A percentile compares a stretch with the other conserved stretches of the same genome.
phyloP scores from a whole-genome alignment of 2,797 vertebrate genomes.

The Alosa sapidissima region DNA sequence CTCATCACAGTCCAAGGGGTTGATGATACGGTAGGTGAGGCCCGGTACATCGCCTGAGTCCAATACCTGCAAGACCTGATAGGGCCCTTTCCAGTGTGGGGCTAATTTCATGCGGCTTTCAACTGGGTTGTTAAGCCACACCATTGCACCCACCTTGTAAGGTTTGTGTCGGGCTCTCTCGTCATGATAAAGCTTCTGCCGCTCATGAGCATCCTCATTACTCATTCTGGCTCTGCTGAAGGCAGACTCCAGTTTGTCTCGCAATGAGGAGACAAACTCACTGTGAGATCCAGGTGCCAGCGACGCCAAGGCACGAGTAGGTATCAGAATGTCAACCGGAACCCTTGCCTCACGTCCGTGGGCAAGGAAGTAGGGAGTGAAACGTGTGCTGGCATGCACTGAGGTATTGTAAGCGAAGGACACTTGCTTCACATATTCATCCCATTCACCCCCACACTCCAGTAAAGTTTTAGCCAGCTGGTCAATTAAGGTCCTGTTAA shows the following conservation, averaged over 20 bases:
- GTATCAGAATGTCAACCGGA: not conserved
- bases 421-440: slow-evolving; percentile 20
- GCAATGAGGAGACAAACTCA: not conserved
- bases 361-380: slow-evolving; percentile 31
- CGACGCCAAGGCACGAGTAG: not conserved
- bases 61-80: slow-evolving; percentile 25
- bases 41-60: not conserved
- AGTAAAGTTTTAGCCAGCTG: slow-evolving; percentile 36
- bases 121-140: slow-evolving; percentile 17
- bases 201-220: not conserved
- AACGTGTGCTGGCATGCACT: slow-evolving; percentile 23
- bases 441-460: slow-evolving; percentile 30
- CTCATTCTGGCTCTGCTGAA: not conserved
- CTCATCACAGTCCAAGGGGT: slow-evolving; percentile 14
- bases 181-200: slow-evolving; percentile 5
- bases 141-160: slow-evolving; percentile 20
- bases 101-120: slow-evolving; percentile 8
- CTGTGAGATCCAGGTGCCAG: not conserved
- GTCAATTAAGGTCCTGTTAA: slow-evolving; percentile 33
- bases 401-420: slow-evolving; percentile 37
- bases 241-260: not conserved
- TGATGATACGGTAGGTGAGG: slow-evolving; percentile 26
- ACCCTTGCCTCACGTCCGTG: slow-evolving; percentile 24
- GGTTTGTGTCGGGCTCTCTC: not conserved
- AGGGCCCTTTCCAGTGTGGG: slow-evolving; percentile 25